Base-by-base conservation (phyloP, 2,113 vertebrate species). In the Neomonachus schauinslandi region DNA sequence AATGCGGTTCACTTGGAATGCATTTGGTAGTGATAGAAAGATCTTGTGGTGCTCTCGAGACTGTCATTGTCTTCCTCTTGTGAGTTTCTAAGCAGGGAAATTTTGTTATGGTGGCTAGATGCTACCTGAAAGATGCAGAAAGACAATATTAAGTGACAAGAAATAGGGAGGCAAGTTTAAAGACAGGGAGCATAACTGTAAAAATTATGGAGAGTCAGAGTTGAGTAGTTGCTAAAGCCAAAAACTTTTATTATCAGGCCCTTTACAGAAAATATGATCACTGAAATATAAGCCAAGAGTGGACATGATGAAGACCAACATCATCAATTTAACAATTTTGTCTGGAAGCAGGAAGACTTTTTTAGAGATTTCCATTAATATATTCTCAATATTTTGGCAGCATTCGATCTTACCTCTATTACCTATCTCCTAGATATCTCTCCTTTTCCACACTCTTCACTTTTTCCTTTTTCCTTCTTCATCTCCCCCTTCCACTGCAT, bases 21-120 rank as follows among this genome's bases (percentile, higher is more conserved):
- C 5, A 18, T 65, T 51, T 57, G 5, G 22, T 49, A 24, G 65
- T 65, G 12, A 59, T 1, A 46, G 71, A 72, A 84, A 21, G 31
- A 88, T 61, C 18, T 46, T 80, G 5, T 4, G 11, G 31, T 42
- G 3, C 19, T 11, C 5, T 93, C 2, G 80, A 3, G 18, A 24
- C 10, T 39, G 0, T 22, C 81, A 36, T 71, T 57, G 2, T 86
- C 36, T 92, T 83, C 33, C 18, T 86, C 36, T 80, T 15, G 9
- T 46, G 42, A 80, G 11, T 10, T 42, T 76, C 26, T 63, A 88
- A 71, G 59, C 12, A 88, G 49, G 19, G 7, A 53, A n/a, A 71
- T 83, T 89, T 96, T 90, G 61, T 92, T 71, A 24, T n/a, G n/a
- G 4, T 55, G 24, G 39, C 26, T 96, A 42, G 67, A 74, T 83